These are phyloP conservation scores for Sycophaga agraensis DNA, from an alignment of 1,140 invertebrate species.

Conservation along the genomic window DNA sequence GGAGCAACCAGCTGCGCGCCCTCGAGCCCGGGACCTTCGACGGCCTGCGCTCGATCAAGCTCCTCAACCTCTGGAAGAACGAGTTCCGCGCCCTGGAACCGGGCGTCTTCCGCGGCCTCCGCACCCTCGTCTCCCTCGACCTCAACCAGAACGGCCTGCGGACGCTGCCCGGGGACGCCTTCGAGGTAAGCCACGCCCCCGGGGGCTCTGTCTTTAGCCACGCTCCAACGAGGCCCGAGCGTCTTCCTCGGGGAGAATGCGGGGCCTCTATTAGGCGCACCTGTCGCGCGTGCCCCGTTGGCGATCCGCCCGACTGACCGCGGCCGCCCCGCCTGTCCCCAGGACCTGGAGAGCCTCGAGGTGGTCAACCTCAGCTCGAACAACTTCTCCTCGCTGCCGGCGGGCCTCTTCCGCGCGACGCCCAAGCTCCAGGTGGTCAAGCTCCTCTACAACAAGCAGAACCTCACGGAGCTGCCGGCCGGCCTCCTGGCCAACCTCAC, in stretches of 20 bases:
- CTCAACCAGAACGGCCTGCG: conserved; percentile 61
- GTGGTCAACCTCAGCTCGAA: conserved; percentile 21
- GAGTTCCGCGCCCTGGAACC: conserved; percentile 62
- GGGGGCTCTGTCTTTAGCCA: no score
- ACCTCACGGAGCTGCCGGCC: conserved; percentile 14
- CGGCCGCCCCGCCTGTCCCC: no score
- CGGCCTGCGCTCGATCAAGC: conserved; percentile 60
- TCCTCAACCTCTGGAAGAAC: conserved; percentile 67
- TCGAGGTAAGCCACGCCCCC: conserved; percentile 2
- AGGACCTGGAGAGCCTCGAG: conserved; percentile 36
- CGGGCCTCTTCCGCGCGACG: conserved; percentile 1
- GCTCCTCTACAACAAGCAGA: conserved; percentile 23
- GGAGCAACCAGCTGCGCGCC: conserved; percentile 62
- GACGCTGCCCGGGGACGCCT: conserved; percentile 13
- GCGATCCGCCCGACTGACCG: no score
- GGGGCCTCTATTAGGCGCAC: no score
- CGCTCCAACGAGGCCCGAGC: no score
- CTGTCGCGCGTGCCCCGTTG: no score
- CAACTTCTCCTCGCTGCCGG: conserved; percentile 19
- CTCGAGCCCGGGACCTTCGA: conserved; percentile 63
- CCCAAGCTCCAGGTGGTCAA: neutral
- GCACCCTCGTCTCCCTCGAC: conserved; percentile 63
- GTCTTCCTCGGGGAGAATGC: no score
- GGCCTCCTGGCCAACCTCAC: conserved; percentile 17
- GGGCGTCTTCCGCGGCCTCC: conserved; percentile 62